phyloP scores from a whole-genome alignment of 1,140 invertebrate genomes.

The Eupristina koningsbergeri region DNA sequence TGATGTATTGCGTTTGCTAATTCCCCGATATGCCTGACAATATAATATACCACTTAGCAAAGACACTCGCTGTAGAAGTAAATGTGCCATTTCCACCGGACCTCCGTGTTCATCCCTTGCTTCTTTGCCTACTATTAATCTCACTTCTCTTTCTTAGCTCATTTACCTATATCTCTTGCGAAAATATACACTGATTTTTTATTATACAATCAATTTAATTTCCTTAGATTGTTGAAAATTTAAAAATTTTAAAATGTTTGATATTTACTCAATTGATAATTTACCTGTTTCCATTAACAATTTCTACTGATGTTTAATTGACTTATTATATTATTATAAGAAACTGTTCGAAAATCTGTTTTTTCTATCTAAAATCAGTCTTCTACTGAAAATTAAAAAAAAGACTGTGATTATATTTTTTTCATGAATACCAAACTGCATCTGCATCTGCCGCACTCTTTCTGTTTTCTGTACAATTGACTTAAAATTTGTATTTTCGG shows the following conservation, averaged over 20 bases:
- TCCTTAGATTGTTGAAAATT: too few relatives aligned
- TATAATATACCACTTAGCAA: constrained; percentile 72
- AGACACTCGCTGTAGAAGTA: constrained; percentile 57
- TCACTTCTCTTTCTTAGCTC: background rate
- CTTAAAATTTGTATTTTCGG: constrained; percentile 3
- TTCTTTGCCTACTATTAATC: background rate
- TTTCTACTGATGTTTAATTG: too few relatives aligned
- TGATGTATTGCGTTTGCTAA: constrained; percentile 72
- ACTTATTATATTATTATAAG: too few relatives aligned
- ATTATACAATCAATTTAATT: background rate
- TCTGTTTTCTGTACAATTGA: background rate
- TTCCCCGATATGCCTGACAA: constrained; percentile 70
- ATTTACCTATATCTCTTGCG: background rate
- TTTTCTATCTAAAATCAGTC: too few relatives aligned
- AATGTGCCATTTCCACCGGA: constrained; percentile 10
- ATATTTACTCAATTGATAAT: too few relatives aligned
- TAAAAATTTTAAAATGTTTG: too few relatives aligned
- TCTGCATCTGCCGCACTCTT: background rate
- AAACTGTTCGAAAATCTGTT: too few relatives aligned
- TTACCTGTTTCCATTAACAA: too few relatives aligned
- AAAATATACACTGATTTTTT: background rate
- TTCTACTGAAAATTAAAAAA: too few relatives aligned
- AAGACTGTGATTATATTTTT: too few relatives aligned
- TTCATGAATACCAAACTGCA: too few relatives aligned
- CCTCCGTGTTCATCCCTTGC: constrained; percentile 8